Evolutionary conservation across 23 tunicate genomes (phyloP).

Genomic region (Trididemnum miniatum): DNA sequence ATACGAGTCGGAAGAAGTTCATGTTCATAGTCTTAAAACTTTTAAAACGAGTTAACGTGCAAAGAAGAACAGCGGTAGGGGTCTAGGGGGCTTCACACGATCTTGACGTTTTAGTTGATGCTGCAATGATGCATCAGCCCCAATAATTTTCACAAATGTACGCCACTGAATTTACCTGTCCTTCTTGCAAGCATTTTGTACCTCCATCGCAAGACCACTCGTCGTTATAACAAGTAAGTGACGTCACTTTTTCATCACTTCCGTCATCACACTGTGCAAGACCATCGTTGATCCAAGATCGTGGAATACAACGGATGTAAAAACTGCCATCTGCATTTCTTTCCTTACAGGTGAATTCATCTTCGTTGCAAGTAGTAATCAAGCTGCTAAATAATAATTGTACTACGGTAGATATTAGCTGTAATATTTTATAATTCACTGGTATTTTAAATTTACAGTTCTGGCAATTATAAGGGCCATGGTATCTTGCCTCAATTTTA

Average conservation of each 20-base stretch:
- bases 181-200: constrained; percentile 29
- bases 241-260: constrained; percentile 37
- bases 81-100: not conserved
- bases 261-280: constrained; percentile 41
- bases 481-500: too few species aligned
- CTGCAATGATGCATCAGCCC: too few species aligned
- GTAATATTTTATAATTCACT: too few species aligned
- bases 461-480: too few species aligned
- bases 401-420: too few species aligned
- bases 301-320: constrained; percentile 42
- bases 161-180: constrained; percentile 18
- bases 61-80: too few species aligned
- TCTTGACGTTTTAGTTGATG: too few species aligned
- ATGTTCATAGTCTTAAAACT: too few species aligned
- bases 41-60: too few species aligned
- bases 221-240: constrained; percentile 8
- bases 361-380: not conserved
- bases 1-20: too few species aligned
- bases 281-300: constrained; percentile 61
- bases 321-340: not conserved
- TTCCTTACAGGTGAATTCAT: constrained; percentile 24
- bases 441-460: too few species aligned
- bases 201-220: constrained; percentile 47
- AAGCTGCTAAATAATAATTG: not conserved
- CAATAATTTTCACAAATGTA: too few species aligned